Evolutionary conservation across 2,888 invertebrate species (phyloP), one percentile per base, ranked within the genome.

Genomic region (Epinotia brunnichana): DNA sequence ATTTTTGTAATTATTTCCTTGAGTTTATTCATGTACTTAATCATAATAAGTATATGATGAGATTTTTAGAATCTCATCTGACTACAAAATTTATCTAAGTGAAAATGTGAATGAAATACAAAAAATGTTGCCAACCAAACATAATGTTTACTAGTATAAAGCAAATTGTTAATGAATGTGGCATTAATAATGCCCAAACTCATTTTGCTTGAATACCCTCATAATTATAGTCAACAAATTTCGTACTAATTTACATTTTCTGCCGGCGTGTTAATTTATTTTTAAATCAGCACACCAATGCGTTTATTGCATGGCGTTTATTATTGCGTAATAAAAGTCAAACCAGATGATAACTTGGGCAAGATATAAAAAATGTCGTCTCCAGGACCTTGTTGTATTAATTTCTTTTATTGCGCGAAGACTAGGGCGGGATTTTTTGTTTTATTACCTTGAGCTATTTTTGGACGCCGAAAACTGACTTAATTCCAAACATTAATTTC

Each of bases 351-450:
- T 60, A 68, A 67, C 67, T 67, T 44, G 51, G 19, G 76, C 77
- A 76, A 76, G 78, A 76, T 78, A 77, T 79, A 80, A 81, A 80
- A 80, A 80, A 79, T 75, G 76, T 80, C 77, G 78, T 74, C 76
- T 72, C 68, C 60, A 56, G 41, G 41, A 41, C 62, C 29, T 75
- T n/a, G 74, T 76, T 62, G 79, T 79, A 81, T 79, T 80, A 81
- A 81, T 78, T 81, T 79, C 77, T 78, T 73, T 63, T 73, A 64
- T 63, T 53, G 64, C 57, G 44, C 3, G 53, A 41, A 41, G 59
- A 64, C 56, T 64, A 59, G 57, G 59, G 29, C 53, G 69, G 56
- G 44, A 56, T 35, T 57, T 70, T 70, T 70, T 63, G 53, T 70
- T 56, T 70, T 63, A 62, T 48, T 15, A 54, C 69, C 13, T 51